phyloP scores from a whole-genome alignment of 2,888 invertebrate genomes.

The Euplagia quadripunctaria region DNA sequence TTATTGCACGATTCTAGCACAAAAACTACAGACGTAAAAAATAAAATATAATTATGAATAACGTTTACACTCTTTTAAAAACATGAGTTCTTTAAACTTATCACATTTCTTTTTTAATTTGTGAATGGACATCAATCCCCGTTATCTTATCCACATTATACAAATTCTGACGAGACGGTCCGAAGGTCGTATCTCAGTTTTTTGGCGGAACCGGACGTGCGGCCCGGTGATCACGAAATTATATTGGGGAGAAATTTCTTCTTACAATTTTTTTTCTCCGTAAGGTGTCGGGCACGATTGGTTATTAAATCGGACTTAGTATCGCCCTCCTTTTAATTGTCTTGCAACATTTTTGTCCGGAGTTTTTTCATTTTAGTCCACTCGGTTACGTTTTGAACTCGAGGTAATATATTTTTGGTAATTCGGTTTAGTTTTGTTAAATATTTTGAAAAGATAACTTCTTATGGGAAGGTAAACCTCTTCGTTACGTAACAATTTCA shows the following conservation, averaged over 20 bases:
- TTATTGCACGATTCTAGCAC: too few relatives aligned
- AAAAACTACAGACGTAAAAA: too few relatives aligned
- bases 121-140: constrained; percentile 22
- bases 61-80: too few relatives aligned
- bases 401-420: not conserved
- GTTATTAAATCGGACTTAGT: constrained; percentile 85
- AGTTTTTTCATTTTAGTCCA: constrained; percentile 46
- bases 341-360: constrained; percentile 53
- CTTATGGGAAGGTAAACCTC: too few relatives aligned
- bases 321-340: constrained; percentile 71
- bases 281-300: constrained; percentile 79
- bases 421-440: not conserved
- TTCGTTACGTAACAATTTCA: too few relatives aligned
- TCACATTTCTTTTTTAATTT: not conserved
- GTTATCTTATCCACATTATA: constrained; percentile 66
- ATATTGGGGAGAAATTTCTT: constrained; percentile 79
- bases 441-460: too few relatives aligned
- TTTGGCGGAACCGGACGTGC: constrained; percentile 83
- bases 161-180: constrained; percentile 70
- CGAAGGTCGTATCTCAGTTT: constrained; percentile 78
- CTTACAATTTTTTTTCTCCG: constrained; percentile 62
- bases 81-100: too few relatives aligned
- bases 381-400: constrained; percentile 26
- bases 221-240: constrained; percentile 85
- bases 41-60: too few relatives aligned